Conservation (phyloP, 2,888 invertebrate species). For the Malthinus flaveolus region DNA sequence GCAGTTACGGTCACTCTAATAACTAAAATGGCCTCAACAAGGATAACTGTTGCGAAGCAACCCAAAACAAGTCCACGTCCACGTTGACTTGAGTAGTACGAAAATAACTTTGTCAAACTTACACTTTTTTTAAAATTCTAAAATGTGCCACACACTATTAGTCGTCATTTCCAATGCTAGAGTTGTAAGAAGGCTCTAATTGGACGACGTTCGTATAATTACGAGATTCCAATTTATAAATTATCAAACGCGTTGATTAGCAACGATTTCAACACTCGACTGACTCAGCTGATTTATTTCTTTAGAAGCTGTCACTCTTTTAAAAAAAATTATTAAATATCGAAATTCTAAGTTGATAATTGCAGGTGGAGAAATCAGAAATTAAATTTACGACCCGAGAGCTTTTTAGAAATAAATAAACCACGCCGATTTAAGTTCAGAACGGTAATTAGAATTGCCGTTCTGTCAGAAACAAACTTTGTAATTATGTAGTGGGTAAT, state of each 20-base stretch:
- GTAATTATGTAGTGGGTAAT: constrained; percentile 22
- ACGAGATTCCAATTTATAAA: constrained; percentile 27
- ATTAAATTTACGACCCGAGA: neutral
- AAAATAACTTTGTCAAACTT: no score
- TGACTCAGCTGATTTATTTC: constrained; percentile 37
- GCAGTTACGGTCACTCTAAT: constrained; percentile 37
- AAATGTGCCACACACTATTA: no score
- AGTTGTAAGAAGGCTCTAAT: neutral
- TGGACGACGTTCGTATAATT: neutral
- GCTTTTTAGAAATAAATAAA: constrained; percentile 28
- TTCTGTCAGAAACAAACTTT: constrained; percentile 33
- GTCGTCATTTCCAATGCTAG: no score
- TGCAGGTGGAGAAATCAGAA: constrained; percentile 2
- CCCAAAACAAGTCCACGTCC: neutral
- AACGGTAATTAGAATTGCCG: constrained; percentile 39
- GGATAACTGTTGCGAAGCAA: constrained; percentile 25
- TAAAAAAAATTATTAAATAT: constrained; percentile 3
- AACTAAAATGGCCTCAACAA: constrained; percentile 34
- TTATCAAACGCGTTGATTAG: constrained; percentile 38
- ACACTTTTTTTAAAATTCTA: no score
- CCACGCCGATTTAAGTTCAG: constrained; percentile 27
- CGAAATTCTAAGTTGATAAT: constrained; percentile 1
- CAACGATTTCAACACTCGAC: constrained; percentile 37
- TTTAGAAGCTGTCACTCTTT: constrained; percentile 38
- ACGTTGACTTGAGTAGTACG: neutral